These are phyloP conservation scores for Menidia menidia DNA, from an alignment of 2,797 vertebrate species.

Conservation along the genomic window DNA sequence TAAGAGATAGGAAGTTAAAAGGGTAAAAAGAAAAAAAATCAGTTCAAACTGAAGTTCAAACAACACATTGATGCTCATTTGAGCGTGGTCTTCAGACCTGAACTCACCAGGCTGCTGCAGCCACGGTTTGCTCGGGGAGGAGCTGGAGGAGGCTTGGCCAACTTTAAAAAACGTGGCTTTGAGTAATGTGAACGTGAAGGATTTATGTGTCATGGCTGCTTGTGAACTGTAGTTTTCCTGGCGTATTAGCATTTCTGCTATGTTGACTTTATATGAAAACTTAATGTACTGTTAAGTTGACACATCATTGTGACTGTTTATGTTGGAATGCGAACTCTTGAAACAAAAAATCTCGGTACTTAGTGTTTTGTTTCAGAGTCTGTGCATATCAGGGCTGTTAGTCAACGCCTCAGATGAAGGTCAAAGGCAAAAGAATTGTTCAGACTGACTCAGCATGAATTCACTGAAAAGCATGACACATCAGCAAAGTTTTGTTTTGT, in stretches of 20 bases:
- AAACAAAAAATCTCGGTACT: constrained; percentile 17
- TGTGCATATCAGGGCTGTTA: constrained; percentile 25
- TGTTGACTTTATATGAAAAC: constrained; percentile 22
- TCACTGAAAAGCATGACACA: constrained; percentile 17
- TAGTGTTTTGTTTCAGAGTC: constrained; percentile 20
- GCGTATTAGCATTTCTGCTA: constrained; percentile 13
- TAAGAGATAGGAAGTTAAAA: background rate
- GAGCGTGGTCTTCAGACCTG: background rate
- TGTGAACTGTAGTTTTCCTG: constrained; percentile 4
- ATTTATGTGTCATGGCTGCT: background rate
- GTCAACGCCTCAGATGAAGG: constrained; percentile 37
- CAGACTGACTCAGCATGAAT: constrained; percentile 16
- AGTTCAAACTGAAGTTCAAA: background rate
- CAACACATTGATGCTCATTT: background rate
- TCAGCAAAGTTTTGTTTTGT: background rate
- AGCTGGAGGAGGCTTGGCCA: too few species aligned
- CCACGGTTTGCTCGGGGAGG: too few species aligned
- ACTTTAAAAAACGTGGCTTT: too few species aligned
- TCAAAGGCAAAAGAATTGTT: constrained; percentile 21
- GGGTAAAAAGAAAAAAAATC: background rate
- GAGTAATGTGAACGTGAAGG: constrained; percentile 6
- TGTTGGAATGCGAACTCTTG: constrained; percentile 38
- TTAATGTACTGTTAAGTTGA: constrained; percentile 12
- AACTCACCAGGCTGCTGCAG: background rate
- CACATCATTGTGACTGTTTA: constrained; percentile 19